These are phyloP conservation scores for Bradypodion ventrale DNA, from an alignment of 2,797 vertebrate species.

Conservation along the genomic window DNA sequence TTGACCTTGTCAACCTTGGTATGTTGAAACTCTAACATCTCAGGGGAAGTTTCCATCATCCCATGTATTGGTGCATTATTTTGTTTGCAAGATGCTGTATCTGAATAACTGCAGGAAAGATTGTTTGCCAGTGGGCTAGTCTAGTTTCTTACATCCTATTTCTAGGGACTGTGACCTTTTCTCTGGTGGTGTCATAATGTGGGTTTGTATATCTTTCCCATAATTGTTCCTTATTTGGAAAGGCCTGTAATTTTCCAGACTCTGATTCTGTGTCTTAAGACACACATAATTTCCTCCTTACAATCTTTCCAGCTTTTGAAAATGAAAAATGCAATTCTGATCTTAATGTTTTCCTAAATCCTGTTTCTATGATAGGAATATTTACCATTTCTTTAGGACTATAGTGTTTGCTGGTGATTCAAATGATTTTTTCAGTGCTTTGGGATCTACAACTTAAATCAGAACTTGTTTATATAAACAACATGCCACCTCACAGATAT, in stretches of 20 bases:
- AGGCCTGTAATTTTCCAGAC: constrained; percentile 7
- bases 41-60: not conserved
- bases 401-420: not conserved
- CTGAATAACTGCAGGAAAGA: not conserved
- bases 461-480: constrained; percentile 10
- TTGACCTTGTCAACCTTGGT: too few species aligned
- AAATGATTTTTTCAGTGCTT: not conserved
- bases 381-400: not conserved
- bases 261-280: not conserved
- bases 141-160: not conserved
- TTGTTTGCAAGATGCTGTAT: not conserved
- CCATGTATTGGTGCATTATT: too few species aligned
- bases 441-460: constrained; percentile 32
- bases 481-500: not conserved
- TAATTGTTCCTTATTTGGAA: not conserved
- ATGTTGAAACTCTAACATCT: not conserved
- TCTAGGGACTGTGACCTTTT: not conserved
- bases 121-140: not conserved
- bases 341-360: not conserved
- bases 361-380: not conserved
- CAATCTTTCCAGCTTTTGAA: not conserved
- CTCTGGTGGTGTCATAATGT: not conserved
- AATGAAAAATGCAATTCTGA: not conserved
- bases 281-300: not conserved
- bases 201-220: not conserved